A percentile compares a stretch with the other conserved stretches of the same genome.
phyloP scores from a whole-genome alignment of 2,113 vertebrate genomes.

The Lichenostomus cassidix region DNA sequence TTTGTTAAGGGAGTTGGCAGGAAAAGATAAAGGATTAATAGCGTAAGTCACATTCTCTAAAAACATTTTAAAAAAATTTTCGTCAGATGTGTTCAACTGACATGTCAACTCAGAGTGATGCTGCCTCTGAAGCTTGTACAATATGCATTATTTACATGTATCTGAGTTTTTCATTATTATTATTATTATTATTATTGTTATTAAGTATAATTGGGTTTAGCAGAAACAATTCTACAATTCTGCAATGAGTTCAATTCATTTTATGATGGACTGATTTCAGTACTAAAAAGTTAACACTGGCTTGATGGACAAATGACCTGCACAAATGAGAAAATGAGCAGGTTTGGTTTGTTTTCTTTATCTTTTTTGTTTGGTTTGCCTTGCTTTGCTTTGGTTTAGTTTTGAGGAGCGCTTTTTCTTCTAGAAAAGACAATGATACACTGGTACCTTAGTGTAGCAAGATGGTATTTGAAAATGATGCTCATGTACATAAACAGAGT shows the following conservation, averaged over 20 bases:
- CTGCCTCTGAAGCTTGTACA: slow-evolving; percentile 18
- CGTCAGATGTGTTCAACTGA: neutral
- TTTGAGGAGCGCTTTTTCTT: neutral
- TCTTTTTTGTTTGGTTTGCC: neutral
- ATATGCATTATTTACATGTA: neutral
- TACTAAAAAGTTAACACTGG: neutral
- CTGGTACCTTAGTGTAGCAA: neutral
- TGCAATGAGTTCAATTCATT: neutral
- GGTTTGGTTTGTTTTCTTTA: neutral
- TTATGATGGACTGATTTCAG: neutral
- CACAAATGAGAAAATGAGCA: accelerated
- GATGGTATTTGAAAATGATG: neutral
- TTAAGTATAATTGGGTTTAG: neutral
- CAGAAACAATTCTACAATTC: neutral
- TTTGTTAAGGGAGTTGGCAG: slow-evolving; percentile 32
- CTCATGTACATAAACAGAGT: neutral
- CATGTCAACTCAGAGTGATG: neutral
- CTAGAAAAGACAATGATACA: neutral
- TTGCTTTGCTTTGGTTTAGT: neutral
- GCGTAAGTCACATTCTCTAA: slow-evolving; percentile 3
- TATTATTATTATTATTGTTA: neutral
- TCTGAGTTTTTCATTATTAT: neutral
- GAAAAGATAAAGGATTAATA: slow-evolving; percentile 43
- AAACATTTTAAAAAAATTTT: slow-evolving; percentile 13
- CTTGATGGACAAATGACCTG: neutral